A percentile compares a stretch with the other conserved stretches of the same genome.
phyloP scores from a whole-genome alignment of 2,888 invertebrate genomes.

The Amblyteles armatorius region DNA sequence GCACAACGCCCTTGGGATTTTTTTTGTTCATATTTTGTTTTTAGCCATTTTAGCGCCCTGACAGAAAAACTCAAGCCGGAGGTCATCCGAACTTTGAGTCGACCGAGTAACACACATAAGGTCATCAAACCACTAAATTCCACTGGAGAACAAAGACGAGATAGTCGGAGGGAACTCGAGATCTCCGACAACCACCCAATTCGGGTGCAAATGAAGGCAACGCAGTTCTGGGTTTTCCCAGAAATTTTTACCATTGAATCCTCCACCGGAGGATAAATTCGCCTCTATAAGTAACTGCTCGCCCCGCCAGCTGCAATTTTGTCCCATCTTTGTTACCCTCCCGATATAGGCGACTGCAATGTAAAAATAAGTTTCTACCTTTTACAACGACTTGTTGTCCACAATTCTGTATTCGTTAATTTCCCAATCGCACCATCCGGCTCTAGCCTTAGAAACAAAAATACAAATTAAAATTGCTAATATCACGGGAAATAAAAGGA shows the following conservation, averaged over 20 bases:
- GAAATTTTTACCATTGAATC: neutral
- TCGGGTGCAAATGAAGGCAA: constrained; percentile 33
- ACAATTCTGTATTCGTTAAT: no score
- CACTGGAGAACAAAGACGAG: constrained; percentile 16
- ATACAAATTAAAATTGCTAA: no score
- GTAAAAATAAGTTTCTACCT: no score
- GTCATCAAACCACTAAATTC: neutral
- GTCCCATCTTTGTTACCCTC: neutral
- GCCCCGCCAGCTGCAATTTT: neutral
- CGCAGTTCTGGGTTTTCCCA: neutral
- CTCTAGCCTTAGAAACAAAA: no score
- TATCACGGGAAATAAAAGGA: no score
- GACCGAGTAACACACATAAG: neutral
- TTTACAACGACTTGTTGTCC: no score
- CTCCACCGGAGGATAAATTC: neutral
- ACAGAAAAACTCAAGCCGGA: neutral
- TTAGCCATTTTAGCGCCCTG: neutral
- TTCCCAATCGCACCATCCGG: no score
- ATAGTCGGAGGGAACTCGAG: neutral
- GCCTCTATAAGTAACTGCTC: constrained; percentile 1
- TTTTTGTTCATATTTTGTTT: neutral
- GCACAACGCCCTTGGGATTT: constrained; percentile 2
- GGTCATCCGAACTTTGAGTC: neutral
- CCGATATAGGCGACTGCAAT: neutral
- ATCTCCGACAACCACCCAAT: constrained; percentile 16